These are phyloP conservation scores for Coenonympha arcania DNA, from an alignment of 2,888 invertebrate species.

Conservation along the genomic window DNA sequence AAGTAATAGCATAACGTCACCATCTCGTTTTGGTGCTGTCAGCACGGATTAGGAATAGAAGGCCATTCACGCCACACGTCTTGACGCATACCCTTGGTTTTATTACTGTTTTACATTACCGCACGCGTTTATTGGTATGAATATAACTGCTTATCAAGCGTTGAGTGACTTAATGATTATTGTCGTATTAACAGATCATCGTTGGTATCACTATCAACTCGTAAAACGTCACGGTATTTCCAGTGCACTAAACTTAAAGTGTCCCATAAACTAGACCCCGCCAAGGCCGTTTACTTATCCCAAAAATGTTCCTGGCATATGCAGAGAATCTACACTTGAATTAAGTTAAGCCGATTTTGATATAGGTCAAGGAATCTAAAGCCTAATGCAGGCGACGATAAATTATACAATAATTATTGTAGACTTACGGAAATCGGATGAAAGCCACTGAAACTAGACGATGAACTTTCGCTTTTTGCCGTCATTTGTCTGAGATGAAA, in stretches of 20 bases:
- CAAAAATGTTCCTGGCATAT: too few relatives aligned
- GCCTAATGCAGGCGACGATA: not conserved
- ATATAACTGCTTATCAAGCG: not conserved
- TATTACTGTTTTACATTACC: conserved; percentile 1
- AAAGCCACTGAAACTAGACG: not conserved
- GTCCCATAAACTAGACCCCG: too few relatives aligned
- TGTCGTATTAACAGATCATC: not conserved
- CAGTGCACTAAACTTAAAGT: not conserved
- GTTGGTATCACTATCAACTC: not conserved
- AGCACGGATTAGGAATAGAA: conserved; percentile 7
- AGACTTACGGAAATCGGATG: not conserved
- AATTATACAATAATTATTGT: not conserved
- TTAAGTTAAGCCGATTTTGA: too few relatives aligned
- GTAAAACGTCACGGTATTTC: not conserved
- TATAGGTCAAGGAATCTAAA: not conserved
- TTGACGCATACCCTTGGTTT: conserved; percentile 5
- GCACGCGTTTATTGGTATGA: conserved; percentile 1
- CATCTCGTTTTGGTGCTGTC: conserved; percentile 3
- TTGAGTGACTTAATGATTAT: not conserved
- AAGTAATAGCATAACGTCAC: conserved; percentile 2
- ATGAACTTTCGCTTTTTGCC: too few relatives aligned
- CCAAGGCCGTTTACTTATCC: too few relatives aligned
- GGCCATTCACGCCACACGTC: conserved; percentile 3
- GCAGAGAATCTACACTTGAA: too few relatives aligned
- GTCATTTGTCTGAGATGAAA: not conserved